Evolutionary conservation across 2,888 invertebrate genomes (phyloP).

Genomic region (Acleris literana): DNA sequence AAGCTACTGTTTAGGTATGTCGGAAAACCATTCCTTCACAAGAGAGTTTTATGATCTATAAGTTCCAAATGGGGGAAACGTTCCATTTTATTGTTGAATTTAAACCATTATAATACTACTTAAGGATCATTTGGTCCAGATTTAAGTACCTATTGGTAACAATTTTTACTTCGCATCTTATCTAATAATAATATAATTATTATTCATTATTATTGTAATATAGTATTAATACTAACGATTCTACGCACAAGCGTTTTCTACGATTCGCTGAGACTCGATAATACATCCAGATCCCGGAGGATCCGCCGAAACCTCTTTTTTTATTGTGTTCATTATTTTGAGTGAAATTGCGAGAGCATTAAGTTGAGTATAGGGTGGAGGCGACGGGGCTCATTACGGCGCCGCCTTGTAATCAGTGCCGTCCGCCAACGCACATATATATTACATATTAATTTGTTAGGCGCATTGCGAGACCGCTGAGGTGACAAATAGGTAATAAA

Average conservation of each 20-base stretch:
- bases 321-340: conserved; percentile 80
- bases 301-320: conserved; percentile 70
- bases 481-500: conserved; percentile 34
- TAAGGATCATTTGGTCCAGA: no score
- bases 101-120: no score
- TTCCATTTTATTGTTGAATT: no score
- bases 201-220: no score
- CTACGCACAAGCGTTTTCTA: neutral
- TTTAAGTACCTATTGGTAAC: no score
- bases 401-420: conserved; percentile 75
- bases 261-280: conserved; percentile 20
- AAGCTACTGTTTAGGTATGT: no score
- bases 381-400: conserved; percentile 70
- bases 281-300: conserved; percentile 51
- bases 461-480: conserved; percentile 36
- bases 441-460: conserved; percentile 76
- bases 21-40: no score
- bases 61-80: no score
- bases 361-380: conserved; percentile 82
- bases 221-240: no score
- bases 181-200: no score
- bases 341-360: conserved; percentile 84
- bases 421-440: conserved; percentile 55
- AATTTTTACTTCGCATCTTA: no score
- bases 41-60: no score